A percentile compares a stretch with the other conserved stretches of the same genome.
Evolutionary conservation across 2,113 vertebrate genomes (phyloP).

Genomic region (Heterochromis multidens): DNA sequence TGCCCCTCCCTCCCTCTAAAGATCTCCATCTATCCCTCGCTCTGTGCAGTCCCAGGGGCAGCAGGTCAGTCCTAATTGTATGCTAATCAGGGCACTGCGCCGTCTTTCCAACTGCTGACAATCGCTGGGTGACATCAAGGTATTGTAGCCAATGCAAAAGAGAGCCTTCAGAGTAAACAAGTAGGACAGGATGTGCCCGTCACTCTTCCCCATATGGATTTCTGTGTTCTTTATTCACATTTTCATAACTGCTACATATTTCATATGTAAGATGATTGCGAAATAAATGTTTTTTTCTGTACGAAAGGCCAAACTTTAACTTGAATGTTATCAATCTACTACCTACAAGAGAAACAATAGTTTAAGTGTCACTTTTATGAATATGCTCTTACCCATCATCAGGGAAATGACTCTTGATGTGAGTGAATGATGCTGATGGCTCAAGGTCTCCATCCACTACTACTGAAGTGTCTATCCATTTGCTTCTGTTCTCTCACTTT

Average conservation of each 20-base stretch:
- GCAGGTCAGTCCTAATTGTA: conserved; percentile 75
- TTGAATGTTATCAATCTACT: not conserved
- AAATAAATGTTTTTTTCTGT: not conserved
- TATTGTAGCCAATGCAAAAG: conserved; percentile 58
- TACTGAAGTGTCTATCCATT: not conserved
- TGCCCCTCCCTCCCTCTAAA: conserved; percentile 19
- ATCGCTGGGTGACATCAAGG: conserved; percentile 67
- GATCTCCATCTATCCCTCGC: conserved; percentile 52
- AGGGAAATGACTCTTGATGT: not conserved
- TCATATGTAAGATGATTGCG: not conserved
- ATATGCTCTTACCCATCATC: conserved; percentile 2
- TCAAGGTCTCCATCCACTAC: conserved; percentile 16
- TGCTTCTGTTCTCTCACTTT: not conserved
- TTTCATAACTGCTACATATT: not conserved
- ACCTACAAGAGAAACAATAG: not conserved
- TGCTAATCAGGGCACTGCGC: conserved; percentile 69
- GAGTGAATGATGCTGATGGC: conserved; percentile 3
- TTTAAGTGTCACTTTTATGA: not conserved
- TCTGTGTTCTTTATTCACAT: not conserved
- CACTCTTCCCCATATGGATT: conserved; percentile 1
- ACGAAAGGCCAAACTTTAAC: not conserved
- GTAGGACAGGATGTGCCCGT: conserved; percentile 31
- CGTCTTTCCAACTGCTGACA: conserved; percentile 44
- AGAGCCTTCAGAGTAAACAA: conserved; percentile 55
- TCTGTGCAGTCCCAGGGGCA: conserved; percentile 61